Conservation (phyloP, 2,888 invertebrate genomes). For the Trachelus iudaicus region DNA sequence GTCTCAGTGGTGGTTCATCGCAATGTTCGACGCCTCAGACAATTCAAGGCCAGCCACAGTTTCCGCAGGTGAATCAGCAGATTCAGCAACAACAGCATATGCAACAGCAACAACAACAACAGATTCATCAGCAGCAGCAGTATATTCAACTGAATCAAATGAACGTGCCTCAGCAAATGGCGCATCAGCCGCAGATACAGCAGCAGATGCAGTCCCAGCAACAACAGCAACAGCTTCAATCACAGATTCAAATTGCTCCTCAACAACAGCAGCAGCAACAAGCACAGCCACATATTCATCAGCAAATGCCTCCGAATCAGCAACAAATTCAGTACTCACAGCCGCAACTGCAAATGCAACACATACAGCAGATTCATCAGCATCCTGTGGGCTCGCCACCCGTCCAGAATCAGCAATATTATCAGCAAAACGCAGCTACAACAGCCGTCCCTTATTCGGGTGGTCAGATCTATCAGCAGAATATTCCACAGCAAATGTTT, state of each 20-base stretch:
- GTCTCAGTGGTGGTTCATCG: constrained; percentile 50
- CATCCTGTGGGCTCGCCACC: constrained; percentile 48
- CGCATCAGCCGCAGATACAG: constrained; percentile 68
- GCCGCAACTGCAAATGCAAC: constrained; percentile 48
- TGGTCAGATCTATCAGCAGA: constrained; percentile 49
- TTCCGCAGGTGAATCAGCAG: constrained; percentile 52
- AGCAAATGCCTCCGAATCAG: constrained; percentile 34
- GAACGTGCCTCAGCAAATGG: constrained; percentile 68
- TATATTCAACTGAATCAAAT: constrained; percentile 69
- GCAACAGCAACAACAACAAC: constrained; percentile 66
- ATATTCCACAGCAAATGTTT: constrained; percentile 50
- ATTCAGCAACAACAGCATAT: constrained; percentile 49
- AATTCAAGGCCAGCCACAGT: constrained; percentile 60
- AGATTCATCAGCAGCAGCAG: constrained; percentile 68
- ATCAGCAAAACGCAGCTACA: constrained; percentile 42
- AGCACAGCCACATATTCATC: constrained; percentile 36
- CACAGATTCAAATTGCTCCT: constrained; percentile 23
- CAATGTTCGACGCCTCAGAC: constrained; percentile 61
- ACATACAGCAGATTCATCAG: constrained; percentile 59
- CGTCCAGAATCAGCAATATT: constrained; percentile 53
- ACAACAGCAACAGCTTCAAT: constrained; percentile 40
- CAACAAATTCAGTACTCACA: constrained; percentile 52
- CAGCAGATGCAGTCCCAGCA: constrained; percentile 63
- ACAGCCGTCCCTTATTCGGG: constrained; percentile 38
- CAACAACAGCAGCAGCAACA: constrained; percentile 43